Percentiles rank a stretch among this genome's conserved stretches.
phyloP scores from a whole-genome alignment of 1,140 invertebrate species.

The Cotesia chilonis region DNA sequence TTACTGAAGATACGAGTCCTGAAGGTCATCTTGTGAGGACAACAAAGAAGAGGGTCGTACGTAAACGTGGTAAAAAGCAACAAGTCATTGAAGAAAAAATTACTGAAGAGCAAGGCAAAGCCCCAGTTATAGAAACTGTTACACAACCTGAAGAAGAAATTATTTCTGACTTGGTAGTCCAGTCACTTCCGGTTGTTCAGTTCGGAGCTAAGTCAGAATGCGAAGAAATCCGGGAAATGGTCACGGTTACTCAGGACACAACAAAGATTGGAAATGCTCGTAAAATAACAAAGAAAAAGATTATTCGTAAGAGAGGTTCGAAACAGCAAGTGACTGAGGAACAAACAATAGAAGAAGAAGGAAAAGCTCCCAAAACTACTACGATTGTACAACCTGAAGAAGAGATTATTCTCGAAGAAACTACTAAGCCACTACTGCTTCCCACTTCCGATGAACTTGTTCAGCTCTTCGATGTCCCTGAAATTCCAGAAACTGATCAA shows the following conservation, averaged over 20 bases:
- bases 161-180: slow-evolving; percentile 39
- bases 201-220: slow-evolving; percentile 35
- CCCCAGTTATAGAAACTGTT: slow-evolving; percentile 54
- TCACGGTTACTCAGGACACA: slow-evolving; percentile 60
- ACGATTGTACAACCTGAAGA: slow-evolving; percentile 51
- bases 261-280: slow-evolving; percentile 56
- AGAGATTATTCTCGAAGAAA: slow-evolving; percentile 33
- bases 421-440: not conserved
- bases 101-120: slow-evolving; percentile 61
- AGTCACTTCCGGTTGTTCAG: slow-evolving; percentile 20
- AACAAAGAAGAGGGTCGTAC: slow-evolving; percentile 38
- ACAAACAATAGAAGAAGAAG: slow-evolving; percentile 31
- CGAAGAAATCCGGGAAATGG: slow-evolving; percentile 60
- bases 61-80: slow-evolving; percentile 52
- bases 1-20: slow-evolving; percentile 38
- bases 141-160: slow-evolving; percentile 45
- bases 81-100: slow-evolving; percentile 45
- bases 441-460: not conserved
- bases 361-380: slow-evolving; percentile 33
- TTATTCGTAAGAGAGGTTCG: not conserved
- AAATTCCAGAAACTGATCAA: not conserved
- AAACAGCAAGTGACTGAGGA: slow-evolving; percentile 32
- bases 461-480: not conserved
- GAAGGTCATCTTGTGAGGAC: slow-evolving; percentile 48
- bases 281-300: slow-evolving; percentile 49